These are phyloP conservation scores for Cygnus olor DNA, from an alignment of 2,797 vertebrate species.

Conservation along the genomic window DNA sequence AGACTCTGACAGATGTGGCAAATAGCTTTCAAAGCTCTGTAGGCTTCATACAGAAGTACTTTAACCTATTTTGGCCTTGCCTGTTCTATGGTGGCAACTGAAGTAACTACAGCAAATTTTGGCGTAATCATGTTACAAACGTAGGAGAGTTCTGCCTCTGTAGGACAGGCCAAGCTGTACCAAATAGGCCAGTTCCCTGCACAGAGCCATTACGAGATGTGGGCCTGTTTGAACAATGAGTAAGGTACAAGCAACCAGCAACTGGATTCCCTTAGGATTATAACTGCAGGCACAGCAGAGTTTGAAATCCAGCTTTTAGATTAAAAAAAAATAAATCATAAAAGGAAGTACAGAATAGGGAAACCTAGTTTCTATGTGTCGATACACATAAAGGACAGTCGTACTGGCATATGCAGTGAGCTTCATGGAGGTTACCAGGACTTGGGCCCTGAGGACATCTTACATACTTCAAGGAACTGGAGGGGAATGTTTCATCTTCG, in stretches of 20 bases:
- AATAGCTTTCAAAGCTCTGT: neutral
- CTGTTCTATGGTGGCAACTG: neutral
- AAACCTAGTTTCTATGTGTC: neutral
- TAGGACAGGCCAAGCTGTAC: neutral
- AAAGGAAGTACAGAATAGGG: conserved; percentile 17
- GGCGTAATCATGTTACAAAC: neutral
- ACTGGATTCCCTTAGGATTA: neutral
- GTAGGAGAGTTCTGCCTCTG: neutral
- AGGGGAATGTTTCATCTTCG: neutral
- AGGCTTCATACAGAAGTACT: neutral
- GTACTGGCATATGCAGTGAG: neutral
- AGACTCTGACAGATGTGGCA: neutral
- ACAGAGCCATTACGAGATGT: neutral
- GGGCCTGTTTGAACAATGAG: conserved; percentile 12
- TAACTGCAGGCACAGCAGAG: neutral
- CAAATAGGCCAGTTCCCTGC: neutral
- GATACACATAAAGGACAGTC: neutral
- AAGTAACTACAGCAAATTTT: neutral
- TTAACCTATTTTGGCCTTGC: neutral
- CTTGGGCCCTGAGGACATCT: neutral
- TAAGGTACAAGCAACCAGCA: neutral
- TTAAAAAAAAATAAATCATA: neutral
- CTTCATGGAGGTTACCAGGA: neutral
- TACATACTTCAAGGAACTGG: rapidly evolving
- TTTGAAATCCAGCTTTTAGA: conserved; percentile 4